Conservation (phyloP, 2,888 invertebrate genomes). For the Amphipoea oculea region DNA sequence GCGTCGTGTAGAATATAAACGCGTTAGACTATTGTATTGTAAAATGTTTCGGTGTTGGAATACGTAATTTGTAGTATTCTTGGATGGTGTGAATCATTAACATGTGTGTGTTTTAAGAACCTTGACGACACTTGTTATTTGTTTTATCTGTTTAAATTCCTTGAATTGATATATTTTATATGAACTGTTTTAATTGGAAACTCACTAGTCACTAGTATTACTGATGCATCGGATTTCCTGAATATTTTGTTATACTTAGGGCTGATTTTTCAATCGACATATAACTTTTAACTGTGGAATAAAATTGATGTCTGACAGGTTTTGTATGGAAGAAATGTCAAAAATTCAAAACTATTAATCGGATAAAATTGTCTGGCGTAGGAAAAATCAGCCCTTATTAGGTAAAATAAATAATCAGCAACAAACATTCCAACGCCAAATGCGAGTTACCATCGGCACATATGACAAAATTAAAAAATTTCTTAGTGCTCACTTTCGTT, state of each 20-base stretch:
- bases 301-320: too few species aligned
- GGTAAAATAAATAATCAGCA: background rate
- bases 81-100: constrained; percentile 71
- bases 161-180: constrained; percentile 9
- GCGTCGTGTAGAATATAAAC: constrained; percentile 76
- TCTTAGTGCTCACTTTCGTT: background rate
- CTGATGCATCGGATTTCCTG: background rate
- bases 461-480: background rate
- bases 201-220: background rate
- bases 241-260: background rate
- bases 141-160: constrained; percentile 29
- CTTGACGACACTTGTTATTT: constrained; percentile 53
- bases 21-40: constrained; percentile 76
- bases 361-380: too few species aligned
- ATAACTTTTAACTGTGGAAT: too few species aligned
- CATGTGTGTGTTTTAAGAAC: constrained; percentile 59
- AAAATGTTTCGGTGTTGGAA: constrained; percentile 73
- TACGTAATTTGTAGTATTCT: constrained; percentile 70
- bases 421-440: background rate
- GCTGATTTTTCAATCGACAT: too few species aligned
- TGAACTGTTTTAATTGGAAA: constrained; percentile 6
- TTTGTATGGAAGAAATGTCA: too few species aligned
- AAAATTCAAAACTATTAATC: too few species aligned
- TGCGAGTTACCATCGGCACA: background rate
- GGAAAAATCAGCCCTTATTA: too few species aligned